A percentile compares a stretch with the other conserved stretches of the same genome.
Evolutionary conservation across 2,113 vertebrate genomes (phyloP).

Genomic region (Chiloscyllium plagiosum): DNA sequence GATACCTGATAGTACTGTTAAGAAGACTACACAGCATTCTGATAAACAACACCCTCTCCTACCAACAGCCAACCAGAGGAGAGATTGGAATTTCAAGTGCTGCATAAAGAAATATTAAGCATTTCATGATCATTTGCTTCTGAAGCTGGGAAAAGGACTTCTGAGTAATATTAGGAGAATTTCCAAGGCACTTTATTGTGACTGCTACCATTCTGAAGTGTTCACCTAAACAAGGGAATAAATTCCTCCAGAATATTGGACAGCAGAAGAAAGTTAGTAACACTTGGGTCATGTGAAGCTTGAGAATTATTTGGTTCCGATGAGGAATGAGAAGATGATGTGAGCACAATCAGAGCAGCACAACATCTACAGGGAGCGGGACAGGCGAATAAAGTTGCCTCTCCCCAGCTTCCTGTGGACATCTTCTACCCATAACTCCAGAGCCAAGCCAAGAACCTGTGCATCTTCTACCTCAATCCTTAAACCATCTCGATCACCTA

Average conservation of each 20-base stretch:
- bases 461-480: background rate
- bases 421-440: background rate
- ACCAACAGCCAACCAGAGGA: background rate
- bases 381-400: background rate
- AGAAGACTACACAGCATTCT: background rate
- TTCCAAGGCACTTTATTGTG: background rate
- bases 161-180: background rate
- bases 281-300: too few species aligned
- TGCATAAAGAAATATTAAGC: background rate
- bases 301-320: background rate
- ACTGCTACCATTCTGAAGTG: background rate
- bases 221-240: background rate
- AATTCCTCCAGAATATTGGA: background rate
- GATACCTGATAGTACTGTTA: background rate
- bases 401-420: background rate
- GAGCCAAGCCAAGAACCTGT: too few species aligned
- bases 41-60: background rate
- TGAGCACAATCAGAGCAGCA: background rate
- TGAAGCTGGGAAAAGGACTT: background rate
- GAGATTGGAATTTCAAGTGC: background rate
- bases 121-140: background rate
- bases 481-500: background rate
- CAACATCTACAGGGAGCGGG: background rate
- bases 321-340: background rate
- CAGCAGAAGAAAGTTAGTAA: background rate